Evolutionary conservation across 2,888 invertebrate species (phyloP).

Genomic region (Eristalinus aeneus): DNA sequence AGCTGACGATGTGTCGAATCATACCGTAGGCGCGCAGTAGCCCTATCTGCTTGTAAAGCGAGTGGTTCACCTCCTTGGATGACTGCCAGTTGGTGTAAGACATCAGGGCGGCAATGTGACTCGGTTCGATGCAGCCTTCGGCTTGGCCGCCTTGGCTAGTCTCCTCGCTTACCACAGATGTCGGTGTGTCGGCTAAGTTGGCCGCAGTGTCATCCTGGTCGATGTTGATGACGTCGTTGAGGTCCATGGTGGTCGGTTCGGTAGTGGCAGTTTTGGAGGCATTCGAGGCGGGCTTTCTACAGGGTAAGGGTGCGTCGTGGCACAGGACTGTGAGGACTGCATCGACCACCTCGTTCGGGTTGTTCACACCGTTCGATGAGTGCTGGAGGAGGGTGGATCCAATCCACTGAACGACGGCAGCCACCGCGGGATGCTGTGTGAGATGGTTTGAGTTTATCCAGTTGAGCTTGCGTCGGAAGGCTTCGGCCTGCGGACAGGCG

Average conservation of each 20-base stretch:
- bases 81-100: conserved; percentile 92
- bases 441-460: conserved; percentile 85
- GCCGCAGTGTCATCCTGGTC: conserved; percentile 78
- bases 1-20: conserved; percentile 89
- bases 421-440: conserved; percentile 88
- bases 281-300: conserved; percentile 79
- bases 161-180: conserved; percentile 73
- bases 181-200: conserved; percentile 71
- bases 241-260: conserved; percentile 75
- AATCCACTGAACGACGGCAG: conserved; percentile 85
- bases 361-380: conserved; percentile 82
- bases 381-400: conserved; percentile 85
- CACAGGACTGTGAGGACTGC: conserved; percentile 90
- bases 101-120: conserved; percentile 89
- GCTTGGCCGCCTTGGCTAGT: conserved; percentile 58
- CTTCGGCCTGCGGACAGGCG: conserved; percentile 85
- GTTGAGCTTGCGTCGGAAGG: conserved; percentile 80
- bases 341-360: conserved; percentile 86
- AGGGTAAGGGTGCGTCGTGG: conserved; percentile 91
- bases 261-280: conserved; percentile 64
- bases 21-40: conserved; percentile 91
- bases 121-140: conserved; percentile 84
- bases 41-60: conserved; percentile 85
- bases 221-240: conserved; percentile 80
- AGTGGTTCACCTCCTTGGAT: conserved; percentile 83